These are phyloP conservation scores for Ornithoptera priamus DNA, from an alignment of 2,888 invertebrate genomes.

Conservation along the genomic window DNA sequence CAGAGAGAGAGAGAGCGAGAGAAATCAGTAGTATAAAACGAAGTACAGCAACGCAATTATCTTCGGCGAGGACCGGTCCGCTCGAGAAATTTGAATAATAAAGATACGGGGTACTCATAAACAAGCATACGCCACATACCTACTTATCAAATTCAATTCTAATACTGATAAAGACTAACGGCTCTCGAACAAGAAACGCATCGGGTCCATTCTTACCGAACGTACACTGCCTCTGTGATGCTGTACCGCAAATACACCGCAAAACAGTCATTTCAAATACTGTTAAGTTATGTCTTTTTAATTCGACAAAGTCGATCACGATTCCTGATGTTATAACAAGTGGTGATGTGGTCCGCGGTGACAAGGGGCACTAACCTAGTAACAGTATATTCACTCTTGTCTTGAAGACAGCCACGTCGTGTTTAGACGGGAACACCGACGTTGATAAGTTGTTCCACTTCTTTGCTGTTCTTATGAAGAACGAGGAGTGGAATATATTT, in stretches of 20 bases:
- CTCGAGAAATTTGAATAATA: slow-evolving; percentile 63
- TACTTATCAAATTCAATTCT: slow-evolving; percentile 72
- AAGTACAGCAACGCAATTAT: slow-evolving; percentile 60
- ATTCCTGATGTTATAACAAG: too few species aligned
- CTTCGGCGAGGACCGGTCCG: slow-evolving; percentile 59
- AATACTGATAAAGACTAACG: slow-evolving; percentile 51
- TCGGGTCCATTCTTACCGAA: slow-evolving; percentile 7
- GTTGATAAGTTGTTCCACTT: too few species aligned
- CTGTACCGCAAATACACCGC: neutral
- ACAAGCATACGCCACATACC: slow-evolving; percentile 75
- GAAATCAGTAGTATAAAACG: slow-evolving; percentile 32
- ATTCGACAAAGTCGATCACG: too few species aligned
- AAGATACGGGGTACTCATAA: slow-evolving; percentile 68
- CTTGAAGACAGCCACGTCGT: too few species aligned
- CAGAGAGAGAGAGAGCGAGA: too few species aligned
- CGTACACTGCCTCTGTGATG: slow-evolving; percentile 9
- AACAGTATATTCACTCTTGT: too few species aligned
- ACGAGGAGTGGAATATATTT: too few species aligned
- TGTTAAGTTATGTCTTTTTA: neutral
- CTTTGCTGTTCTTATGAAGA: too few species aligned
- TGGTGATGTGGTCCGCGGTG: too few species aligned
- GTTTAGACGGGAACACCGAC: too few species aligned
- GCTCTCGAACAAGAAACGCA: neutral
- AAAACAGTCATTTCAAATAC: neutral
- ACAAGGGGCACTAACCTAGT: too few species aligned